Evolutionary conservation across 1,140 invertebrate species (phyloP), one percentile per base, ranked within the genome.

Genomic region (Cotesia glomerata): DNA sequence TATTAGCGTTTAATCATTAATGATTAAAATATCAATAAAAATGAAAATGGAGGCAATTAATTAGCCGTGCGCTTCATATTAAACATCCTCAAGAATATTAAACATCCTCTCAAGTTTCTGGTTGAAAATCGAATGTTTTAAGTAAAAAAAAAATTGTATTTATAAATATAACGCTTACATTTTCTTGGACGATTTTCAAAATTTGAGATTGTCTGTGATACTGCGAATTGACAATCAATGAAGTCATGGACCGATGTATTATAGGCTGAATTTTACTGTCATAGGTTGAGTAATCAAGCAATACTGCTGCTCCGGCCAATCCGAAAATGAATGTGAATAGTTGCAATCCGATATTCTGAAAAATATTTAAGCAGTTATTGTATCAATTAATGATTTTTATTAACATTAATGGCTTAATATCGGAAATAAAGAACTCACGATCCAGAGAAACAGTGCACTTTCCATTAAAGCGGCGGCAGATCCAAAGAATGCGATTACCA

Each of bases 131-230:
- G 1, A 26, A 26, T 26, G 1, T 26, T 26, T 26, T 0, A 26
- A 26, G 26, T 26, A 26, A 26, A 0, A 26, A 1, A 26, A 26
- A 26, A 26, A 26, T 26, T 26, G 26, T 14, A 66, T 52, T 39
- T n/a, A 65, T 14, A 51, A 26, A 34, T 49, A 8, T 62, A 56
- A 51, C 73, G 85, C 91, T 91, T 89, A 95, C 95, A 74, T 93
- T 92, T 90, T 96, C 94, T 84, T 97, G 95, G 13, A 97, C 91
- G 84, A 94, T 90, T 75, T 91, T 90, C 0, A 97, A 87, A 45
- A 93, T 90, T 8, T 84, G 79, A 34, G 89, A 80, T 75, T 90
- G 87, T 56, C 88, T 84, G 65, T 92, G 90, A 75, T 92, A 90
- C 78, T 92, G 91, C 26, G 90, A 92, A 78, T 91, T 92, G 66